phyloP scores from a whole-genome alignment of 2,888 invertebrate genomes.

The Limnephilus rhombicus region DNA sequence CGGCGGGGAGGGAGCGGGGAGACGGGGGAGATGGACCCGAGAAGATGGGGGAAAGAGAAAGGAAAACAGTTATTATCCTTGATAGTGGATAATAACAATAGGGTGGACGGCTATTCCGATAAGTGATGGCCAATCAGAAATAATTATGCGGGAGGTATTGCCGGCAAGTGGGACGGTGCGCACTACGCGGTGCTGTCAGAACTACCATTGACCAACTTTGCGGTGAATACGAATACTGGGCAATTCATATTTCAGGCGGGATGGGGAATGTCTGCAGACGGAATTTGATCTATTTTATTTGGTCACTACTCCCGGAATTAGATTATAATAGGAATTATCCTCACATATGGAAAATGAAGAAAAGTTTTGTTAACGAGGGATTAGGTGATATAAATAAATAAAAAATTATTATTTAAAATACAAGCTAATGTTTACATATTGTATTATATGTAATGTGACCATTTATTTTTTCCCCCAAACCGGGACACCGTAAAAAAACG shows the following conservation, averaged over 20 bases:
- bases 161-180: neutral
- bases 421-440: no score
- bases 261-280: neutral
- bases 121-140: slow-evolving; percentile 61
- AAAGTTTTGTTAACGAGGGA: neutral
- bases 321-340: neutral
- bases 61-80: slow-evolving; percentile 36
- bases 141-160: slow-evolving; percentile 58
- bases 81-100: slow-evolving; percentile 59
- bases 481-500: no score
- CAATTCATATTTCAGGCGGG: neutral
- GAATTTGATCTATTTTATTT: neutral
- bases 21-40: neutral
- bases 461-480: no score
- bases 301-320: neutral
- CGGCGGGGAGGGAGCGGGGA: neutral
- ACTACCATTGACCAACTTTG: neutral
- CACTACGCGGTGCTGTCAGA: no score
- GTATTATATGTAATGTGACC: no score
- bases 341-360: neutral
- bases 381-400: neutral
- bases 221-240: neutral
- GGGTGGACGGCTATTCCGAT: slow-evolving; percentile 55
- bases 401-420: neutral
- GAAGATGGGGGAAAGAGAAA: neutral